A percentile compares a stretch with the other conserved stretches of the same genome.
Conservation (phyloP, 2,797 vertebrate species). For the Falco novaeseelandiae region DNA sequence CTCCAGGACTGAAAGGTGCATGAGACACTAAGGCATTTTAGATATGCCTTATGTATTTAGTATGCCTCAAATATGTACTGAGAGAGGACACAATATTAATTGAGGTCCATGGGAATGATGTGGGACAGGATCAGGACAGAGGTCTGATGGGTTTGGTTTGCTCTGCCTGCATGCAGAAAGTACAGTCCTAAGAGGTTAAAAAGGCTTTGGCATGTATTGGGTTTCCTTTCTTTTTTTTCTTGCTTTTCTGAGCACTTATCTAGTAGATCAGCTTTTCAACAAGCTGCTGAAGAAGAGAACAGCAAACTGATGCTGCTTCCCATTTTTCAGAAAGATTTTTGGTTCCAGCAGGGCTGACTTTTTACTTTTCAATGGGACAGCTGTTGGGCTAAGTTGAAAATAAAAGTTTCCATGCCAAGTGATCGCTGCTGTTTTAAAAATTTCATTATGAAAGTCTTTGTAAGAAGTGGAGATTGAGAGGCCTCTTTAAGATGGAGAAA, state of each 20-base stretch:
- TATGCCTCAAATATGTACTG: background rate
- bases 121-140: background rate
- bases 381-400: background rate
- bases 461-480: background rate
- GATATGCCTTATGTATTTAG: background rate
- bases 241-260: background rate
- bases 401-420: background rate
- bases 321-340: background rate
- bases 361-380: background rate
- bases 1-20: background rate
- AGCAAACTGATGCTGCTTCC: background rate
- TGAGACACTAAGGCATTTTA: background rate
- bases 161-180: background rate
- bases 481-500: background rate
- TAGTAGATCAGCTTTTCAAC: background rate
- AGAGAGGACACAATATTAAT: fast-evolving
- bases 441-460: background rate
- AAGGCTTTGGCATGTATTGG: background rate
- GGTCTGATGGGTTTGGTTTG: background rate
- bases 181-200: background rate
- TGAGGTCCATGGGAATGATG: fast-evolving
- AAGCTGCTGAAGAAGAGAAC: background rate
- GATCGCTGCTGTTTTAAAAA: background rate
- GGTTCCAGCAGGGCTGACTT: background rate
- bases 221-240: background rate